Evolutionary conservation across 2,888 invertebrate species (phyloP), one percentile per base, ranked within the genome.

Genomic region (Thymelicus acteon): DNA sequence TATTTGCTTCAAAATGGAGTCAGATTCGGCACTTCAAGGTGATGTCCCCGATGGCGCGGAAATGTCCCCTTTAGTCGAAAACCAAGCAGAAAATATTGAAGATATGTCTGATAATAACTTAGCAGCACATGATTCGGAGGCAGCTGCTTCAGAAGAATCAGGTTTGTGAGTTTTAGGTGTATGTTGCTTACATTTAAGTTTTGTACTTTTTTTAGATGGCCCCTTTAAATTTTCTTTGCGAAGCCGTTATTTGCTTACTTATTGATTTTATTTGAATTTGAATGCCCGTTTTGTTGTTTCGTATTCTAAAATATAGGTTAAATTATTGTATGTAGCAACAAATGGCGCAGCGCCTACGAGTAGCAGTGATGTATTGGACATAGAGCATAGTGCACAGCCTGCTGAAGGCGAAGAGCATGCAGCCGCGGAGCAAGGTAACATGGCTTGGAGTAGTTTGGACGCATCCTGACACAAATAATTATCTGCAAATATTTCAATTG

Each of bases 11-110:
- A 81, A 72, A 77, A 94, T 94, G 94, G 94, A 94, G 76, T 89
- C 92, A 31, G 91, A 94, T 77, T 86, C 90, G 64, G 87, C 85
- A 73, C 80, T 90, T 75, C 89, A 88, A 66, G 85, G 82, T 73
- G 91, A 90, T 80, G 83, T 85, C 76, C 81, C 88, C 76, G 93
- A 93, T 91, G 93, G 93, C 91, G 93, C 90, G 90, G 92, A 93
- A 90, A 91, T 89, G 78, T 90, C 86, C 74, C 89, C 90, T 79
- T 80, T 88, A 79, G 88, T 83, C 78, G 93, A 90, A 82, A 87
- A 86, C 77, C 88, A 88, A 80, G 78, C 77, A 67, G 92, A 92
- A 80, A 84, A 84, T 75, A 77, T 82, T 72, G 88, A 81, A 70
- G 89, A 90, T 79, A 80, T 84, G 74, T 83, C 87, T 75, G 93